Evolutionary conservation across 2,888 invertebrate species (phyloP).

Genomic region (Hylaea fasciaria): DNA sequence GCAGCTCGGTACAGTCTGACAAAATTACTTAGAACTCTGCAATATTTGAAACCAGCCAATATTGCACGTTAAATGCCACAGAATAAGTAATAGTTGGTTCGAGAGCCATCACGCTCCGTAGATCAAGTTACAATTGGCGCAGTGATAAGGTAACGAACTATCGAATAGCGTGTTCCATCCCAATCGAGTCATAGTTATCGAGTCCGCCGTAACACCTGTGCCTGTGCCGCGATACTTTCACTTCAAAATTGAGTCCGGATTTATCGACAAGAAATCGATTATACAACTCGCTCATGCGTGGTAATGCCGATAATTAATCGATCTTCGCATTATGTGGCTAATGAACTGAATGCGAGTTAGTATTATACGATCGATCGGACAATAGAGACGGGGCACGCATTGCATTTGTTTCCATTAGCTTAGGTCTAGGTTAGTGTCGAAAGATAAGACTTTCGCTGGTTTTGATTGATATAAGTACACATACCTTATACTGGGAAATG

Average conservation of each 20-base stretch:
- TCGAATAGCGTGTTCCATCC: constrained; percentile 27
- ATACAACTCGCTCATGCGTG: constrained; percentile 64
- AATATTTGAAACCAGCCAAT: neutral
- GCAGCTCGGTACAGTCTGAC: neutral
- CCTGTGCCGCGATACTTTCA: constrained; percentile 63
- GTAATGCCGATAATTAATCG: constrained; percentile 47
- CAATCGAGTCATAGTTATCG: constrained; percentile 48
- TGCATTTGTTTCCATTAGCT: neutral
- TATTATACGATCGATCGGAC: constrained; percentile 8
- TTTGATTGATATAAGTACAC: no score
- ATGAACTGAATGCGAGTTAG: constrained; percentile 18
- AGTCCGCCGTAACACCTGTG: constrained; percentile 64
- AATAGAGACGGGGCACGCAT: constrained; percentile 1
- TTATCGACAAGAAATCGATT: constrained; percentile 66
- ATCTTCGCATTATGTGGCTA: constrained; percentile 35
- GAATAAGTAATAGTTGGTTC: neutral
- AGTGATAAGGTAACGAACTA: constrained; percentile 18
- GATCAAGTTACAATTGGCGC: constrained; percentile 3
- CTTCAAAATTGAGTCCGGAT: constrained; percentile 67
- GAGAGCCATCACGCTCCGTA: neutral
- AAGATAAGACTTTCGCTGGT: no score
- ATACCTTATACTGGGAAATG: no score
- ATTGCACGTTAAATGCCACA: neutral
- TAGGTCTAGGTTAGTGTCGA: no score
- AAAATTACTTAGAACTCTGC: constrained; percentile 7